Conservation (phyloP, 2,888 invertebrate species). For the Trissolcus japonicus region DNA sequence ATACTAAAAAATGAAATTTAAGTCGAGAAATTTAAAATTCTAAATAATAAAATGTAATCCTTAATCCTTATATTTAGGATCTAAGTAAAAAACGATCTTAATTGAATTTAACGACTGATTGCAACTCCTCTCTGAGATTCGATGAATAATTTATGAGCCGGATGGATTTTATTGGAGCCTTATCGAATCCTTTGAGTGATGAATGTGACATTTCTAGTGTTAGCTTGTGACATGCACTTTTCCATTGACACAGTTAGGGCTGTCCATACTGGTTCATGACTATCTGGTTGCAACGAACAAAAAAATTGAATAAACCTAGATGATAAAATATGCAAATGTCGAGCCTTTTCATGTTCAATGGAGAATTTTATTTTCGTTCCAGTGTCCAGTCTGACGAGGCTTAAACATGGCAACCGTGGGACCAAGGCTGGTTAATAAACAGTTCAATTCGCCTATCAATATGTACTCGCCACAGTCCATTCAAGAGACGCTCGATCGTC, state of each 20-base stretch:
- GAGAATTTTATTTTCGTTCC: conserved; percentile 11
- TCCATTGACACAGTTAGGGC: not conserved
- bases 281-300: not conserved
- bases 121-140: too few species aligned
- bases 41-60: not conserved
- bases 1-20: too few species aligned
- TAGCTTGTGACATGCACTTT: not conserved
- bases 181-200: too few species aligned
- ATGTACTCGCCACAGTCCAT: conserved; percentile 89
- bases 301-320: not conserved
- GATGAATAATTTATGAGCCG: too few species aligned
- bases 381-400: conserved; percentile 16
- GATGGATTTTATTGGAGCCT: too few species aligned
- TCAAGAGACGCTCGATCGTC: conserved; percentile 87
- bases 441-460: conserved; percentile 92
- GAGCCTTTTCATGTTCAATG: not conserved
- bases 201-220: not conserved
- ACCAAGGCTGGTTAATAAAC: conserved; percentile 88
- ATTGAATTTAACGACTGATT: too few species aligned
- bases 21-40: not conserved
- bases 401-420: conserved; percentile 83
- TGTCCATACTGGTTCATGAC: not conserved
- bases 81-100: not conserved
- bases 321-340: not conserved
- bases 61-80: too few species aligned